phyloP scores from a whole-genome alignment of 2,113 vertebrate genomes.

The Rostratula benghalensis region DNA sequence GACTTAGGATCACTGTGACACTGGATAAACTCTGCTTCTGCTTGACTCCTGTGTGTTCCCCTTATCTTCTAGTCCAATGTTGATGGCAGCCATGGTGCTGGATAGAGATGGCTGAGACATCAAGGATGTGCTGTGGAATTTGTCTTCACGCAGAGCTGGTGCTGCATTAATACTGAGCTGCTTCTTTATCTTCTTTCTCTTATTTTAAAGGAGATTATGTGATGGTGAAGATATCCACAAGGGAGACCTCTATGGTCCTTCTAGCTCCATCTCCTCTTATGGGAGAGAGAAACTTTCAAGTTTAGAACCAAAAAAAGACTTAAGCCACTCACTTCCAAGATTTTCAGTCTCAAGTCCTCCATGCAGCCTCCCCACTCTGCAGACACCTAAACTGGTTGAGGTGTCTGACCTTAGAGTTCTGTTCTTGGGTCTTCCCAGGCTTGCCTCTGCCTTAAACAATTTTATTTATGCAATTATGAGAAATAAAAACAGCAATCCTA shows the following conservation, averaged over 20 bases:
- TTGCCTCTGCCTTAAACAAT: not conserved
- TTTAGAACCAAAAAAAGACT: not conserved
- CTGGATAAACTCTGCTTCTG: not conserved
- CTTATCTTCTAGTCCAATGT: not conserved
- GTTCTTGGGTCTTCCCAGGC: not conserved
- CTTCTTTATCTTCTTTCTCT: not conserved
- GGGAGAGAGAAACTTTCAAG: not conserved
- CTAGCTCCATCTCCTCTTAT: not conserved
- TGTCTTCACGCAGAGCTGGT: not conserved
- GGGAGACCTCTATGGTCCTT: not conserved
- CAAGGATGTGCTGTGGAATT: not conserved
- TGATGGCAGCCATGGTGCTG: not conserved
- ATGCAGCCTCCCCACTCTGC: not conserved
- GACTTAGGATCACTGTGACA: not conserved
- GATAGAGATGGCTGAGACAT: not conserved
- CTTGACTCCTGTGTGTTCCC: not conserved
- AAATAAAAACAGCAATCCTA: not conserved
- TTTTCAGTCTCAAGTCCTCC: not conserved
- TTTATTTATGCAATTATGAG: not conserved
- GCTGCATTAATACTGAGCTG: not conserved
- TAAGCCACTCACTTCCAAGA: not conserved
- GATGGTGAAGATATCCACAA: not conserved
- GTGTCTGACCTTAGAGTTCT: not conserved
- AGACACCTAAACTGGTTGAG: not conserved
- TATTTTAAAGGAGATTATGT: not conserved